Percentiles rank a stretch among this genome's conserved stretches.
Evolutionary conservation across 2,113 vertebrate species (phyloP).

Genomic region (Sinocyclocheilus anshuiensis): DNA sequence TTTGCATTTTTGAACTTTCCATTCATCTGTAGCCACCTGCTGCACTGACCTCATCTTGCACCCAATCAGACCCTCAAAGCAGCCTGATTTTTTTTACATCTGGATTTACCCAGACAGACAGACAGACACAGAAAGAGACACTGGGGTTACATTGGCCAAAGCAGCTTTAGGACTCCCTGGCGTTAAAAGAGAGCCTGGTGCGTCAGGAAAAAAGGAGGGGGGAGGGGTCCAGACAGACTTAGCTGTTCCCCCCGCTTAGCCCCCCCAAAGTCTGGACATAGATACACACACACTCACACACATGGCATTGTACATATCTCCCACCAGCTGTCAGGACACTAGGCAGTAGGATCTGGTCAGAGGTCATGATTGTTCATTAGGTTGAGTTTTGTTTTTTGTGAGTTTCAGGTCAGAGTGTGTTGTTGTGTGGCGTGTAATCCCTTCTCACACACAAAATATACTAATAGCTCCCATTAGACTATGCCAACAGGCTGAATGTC

Average conservation of each 20-base stretch:
- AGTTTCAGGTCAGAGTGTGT: constrained; percentile 26
- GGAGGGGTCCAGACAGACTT: constrained; percentile 57
- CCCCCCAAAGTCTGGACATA: constrained; percentile 31
- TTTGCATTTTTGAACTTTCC: not conserved
- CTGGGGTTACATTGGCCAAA: constrained; percentile 35
- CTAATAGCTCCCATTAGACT: not conserved
- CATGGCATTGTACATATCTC: not conserved
- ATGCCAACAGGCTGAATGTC: not conserved
- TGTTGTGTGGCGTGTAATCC: constrained; percentile 23
- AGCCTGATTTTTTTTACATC: not conserved
- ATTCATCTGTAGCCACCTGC: not conserved
- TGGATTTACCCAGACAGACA: constrained; percentile 14
- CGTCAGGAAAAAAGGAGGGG: constrained; percentile 38
- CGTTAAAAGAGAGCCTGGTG: constrained; percentile 33
- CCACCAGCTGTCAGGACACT: constrained; percentile 36
- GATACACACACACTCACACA: constrained; percentile 2
- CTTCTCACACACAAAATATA: constrained; percentile 9
- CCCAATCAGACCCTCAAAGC: not conserved
- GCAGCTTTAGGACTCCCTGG: constrained; percentile 51
- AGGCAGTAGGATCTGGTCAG: constrained; percentile 36
- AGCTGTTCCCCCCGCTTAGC: constrained; percentile 35
- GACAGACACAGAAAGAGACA: constrained; percentile 17
- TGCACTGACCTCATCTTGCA: constrained; percentile 8
- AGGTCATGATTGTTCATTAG: constrained; percentile 36
- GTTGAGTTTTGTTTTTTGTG: constrained; percentile 21